Evolutionary conservation across 2,113 vertebrate species (phyloP).

Genomic region (Menura novaehollandiae): DNA sequence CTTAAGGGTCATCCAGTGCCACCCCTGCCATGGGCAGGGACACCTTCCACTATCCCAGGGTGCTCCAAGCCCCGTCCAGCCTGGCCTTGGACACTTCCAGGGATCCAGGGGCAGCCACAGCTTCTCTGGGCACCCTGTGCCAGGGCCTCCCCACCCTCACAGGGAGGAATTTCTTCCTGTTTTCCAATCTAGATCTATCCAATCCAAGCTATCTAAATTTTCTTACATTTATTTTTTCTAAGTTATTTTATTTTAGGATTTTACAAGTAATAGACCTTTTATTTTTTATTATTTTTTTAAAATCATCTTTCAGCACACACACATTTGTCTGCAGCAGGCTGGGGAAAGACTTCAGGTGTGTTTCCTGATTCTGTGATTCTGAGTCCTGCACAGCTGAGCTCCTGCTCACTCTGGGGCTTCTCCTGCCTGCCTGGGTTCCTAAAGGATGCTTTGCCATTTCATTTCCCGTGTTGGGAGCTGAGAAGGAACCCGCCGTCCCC

Average conservation of each 20-base stretch:
- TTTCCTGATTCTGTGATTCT: background rate
- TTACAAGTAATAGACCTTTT: background rate
- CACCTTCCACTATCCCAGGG: background rate
- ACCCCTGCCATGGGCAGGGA: background rate
- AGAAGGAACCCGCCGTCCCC: background rate
- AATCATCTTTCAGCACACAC: background rate
- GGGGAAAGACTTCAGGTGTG: background rate
- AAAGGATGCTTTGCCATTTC: background rate
- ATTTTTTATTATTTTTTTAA: fast-evolving
- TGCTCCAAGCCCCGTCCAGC: background rate
- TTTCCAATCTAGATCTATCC: background rate
- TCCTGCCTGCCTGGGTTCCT: background rate
- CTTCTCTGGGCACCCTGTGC: background rate
- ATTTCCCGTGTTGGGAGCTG: background rate
- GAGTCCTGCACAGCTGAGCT: background rate
- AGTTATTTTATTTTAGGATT: background rate
- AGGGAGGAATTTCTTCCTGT: background rate
- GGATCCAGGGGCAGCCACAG: background rate
- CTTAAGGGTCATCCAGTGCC: fast-evolving
- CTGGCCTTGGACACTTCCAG: background rate
- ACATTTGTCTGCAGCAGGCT: background rate
- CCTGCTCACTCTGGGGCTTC: background rate
- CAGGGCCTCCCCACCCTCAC: fast-evolving
- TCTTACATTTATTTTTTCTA: background rate
- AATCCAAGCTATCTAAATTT: background rate